Conservation (phyloP, 2,888 invertebrate species). For the Hedychridium roseum region DNA sequence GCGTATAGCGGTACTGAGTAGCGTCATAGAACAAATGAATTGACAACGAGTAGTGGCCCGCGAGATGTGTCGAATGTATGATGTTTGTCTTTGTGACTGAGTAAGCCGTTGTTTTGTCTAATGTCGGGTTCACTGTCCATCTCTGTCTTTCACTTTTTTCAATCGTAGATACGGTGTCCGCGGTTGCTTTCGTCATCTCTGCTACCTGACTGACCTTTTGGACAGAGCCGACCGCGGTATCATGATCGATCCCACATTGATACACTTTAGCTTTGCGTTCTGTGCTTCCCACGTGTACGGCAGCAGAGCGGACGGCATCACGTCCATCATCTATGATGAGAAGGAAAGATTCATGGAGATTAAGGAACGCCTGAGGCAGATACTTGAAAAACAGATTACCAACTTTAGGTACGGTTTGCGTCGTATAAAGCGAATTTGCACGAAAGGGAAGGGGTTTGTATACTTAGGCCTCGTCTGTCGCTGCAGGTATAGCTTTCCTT, state of each 20-base stretch:
- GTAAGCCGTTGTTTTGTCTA: too few relatives aligned
- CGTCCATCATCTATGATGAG: constrained; percentile 97
- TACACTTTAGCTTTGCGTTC: constrained; percentile 99
- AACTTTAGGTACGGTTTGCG: constrained; percentile 87
- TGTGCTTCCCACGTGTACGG: constrained; percentile 99
- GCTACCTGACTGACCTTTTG: constrained; percentile 93
- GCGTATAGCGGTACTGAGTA: too few relatives aligned
- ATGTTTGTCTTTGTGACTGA: too few relatives aligned
- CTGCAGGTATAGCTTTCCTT: constrained; percentile 93
- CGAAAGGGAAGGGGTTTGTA: not conserved
- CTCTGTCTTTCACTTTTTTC: too few relatives aligned
- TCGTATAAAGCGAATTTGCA: not conserved
- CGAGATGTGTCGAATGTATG: too few relatives aligned
- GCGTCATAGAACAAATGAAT: too few relatives aligned
- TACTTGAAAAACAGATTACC: constrained; percentile 97
- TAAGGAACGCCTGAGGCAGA: constrained; percentile 90
- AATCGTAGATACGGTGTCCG: constrained; percentile 86
- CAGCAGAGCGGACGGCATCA: constrained; percentile 98
- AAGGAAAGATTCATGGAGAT: constrained; percentile 98
- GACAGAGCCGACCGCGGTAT: constrained; percentile 93
- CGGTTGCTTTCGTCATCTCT: constrained; percentile 95
- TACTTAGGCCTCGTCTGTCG: not conserved
- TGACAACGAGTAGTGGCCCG: too few relatives aligned
- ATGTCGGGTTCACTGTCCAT: not conserved
- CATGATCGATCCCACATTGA: constrained; percentile 97